Evolutionary conservation across 2,113 vertebrate species (phyloP).

Genomic region (Lasiurus cinereus): DNA sequence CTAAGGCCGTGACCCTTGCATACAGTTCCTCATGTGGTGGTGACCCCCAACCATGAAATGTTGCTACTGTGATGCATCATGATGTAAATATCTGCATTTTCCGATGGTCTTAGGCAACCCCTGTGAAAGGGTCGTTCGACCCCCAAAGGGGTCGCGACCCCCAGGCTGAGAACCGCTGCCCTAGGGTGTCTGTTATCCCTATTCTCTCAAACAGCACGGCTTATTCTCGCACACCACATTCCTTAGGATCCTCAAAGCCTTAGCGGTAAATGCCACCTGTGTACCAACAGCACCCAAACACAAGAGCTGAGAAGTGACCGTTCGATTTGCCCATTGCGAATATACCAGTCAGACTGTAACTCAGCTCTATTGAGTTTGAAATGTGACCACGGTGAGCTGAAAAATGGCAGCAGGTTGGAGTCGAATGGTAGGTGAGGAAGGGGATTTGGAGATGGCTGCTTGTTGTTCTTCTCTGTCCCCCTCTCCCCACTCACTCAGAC

Average conservation of each 20-base stretch:
- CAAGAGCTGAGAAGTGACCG: background rate
- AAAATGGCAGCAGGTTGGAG: background rate
- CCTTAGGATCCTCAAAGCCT: background rate
- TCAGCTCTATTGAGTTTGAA: constrained; percentile 9
- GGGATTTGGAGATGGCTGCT: background rate
- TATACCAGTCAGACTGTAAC: background rate
- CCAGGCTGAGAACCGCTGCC: background rate
- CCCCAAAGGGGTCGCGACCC: too few species aligned
- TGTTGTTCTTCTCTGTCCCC: background rate
- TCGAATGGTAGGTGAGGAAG: background rate
- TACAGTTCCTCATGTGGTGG: too few species aligned
- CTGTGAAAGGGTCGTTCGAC: too few species aligned
- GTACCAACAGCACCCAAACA: background rate
- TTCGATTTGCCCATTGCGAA: background rate
- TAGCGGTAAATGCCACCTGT: background rate
- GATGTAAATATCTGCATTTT: too few species aligned
- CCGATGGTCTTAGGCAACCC: too few species aligned
- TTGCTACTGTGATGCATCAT: too few species aligned
- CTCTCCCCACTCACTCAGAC: background rate
- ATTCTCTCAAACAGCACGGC: background rate
- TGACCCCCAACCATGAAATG: too few species aligned
- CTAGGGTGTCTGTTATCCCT: background rate
- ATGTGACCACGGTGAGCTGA: background rate
- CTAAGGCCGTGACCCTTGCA: too few species aligned
- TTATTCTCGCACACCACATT: background rate